These are phyloP conservation scores for Molossus molossus DNA, from an alignment of 2,797 vertebrate species.

Conservation along the genomic window DNA sequence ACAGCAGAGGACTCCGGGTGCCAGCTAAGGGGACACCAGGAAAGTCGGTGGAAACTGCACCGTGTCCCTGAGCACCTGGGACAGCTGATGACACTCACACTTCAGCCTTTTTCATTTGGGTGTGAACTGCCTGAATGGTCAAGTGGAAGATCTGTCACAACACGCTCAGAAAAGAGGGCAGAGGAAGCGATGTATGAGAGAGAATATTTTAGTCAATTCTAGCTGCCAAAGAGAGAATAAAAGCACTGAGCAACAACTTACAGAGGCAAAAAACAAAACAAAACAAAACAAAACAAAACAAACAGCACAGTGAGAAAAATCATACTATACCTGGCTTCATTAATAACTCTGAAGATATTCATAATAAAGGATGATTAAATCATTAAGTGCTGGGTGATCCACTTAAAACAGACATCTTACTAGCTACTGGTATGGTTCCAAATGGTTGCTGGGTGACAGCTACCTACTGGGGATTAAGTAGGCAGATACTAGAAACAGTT, in stretches of 20 bases:
- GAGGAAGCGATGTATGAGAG: neutral
- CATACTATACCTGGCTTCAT: neutral
- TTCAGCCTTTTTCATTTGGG: neutral
- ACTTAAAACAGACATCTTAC: conserved; percentile 11
- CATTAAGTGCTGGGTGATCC: conserved; percentile 8
- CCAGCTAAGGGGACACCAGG: neutral
- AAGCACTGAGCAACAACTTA: neutral
- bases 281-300: neutral
- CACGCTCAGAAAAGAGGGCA: neutral
- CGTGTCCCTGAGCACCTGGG: neutral
- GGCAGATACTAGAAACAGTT: neutral
- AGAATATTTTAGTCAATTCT: neutral
- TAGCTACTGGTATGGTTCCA: neutral
- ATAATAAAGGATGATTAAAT: neutral
- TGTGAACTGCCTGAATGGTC: neutral
- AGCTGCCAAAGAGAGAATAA: neutral
- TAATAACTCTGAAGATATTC: neutral
- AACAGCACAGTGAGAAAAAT: neutral
- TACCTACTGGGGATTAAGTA: neutral
- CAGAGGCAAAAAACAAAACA: neutral
- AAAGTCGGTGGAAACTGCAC: neutral
- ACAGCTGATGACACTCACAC: neutral
- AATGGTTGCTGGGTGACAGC: neutral
- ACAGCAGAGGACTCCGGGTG: neutral
- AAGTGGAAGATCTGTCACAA: neutral